Conservation (phyloP, 2,113 vertebrate genomes). For the Columba livia region DNA sequence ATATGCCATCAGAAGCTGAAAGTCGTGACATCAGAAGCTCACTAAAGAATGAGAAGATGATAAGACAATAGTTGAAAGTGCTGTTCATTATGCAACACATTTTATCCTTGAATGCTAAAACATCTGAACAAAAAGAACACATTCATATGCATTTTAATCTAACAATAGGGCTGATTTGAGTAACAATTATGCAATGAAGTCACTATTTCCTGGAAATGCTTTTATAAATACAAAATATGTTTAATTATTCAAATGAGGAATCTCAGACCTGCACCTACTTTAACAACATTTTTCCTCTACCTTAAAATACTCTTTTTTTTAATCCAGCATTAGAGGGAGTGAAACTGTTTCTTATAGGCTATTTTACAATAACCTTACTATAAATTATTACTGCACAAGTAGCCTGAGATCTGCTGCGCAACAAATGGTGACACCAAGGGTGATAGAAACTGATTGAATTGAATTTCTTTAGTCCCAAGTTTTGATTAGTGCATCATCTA, state of each 20-base stretch:
- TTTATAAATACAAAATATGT: not conserved
- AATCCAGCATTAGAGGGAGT: not conserved
- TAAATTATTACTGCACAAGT: not conserved
- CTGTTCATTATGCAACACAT: not conserved
- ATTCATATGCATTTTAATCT: not conserved
- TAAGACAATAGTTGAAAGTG: constrained; percentile 46
- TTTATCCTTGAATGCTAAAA: not conserved
- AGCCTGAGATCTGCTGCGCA: not conserved
- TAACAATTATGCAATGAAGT: not conserved
- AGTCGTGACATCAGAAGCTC: not conserved
- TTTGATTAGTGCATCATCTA: not conserved
- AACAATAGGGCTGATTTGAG: constrained; percentile 6
- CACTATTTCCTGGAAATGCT: not conserved
- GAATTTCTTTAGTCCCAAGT: not conserved
- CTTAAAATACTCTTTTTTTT: not conserved
- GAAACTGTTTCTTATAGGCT: not conserved
- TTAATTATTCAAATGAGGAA: constrained; percentile 11
- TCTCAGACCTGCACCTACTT: not conserved
- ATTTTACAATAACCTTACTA: not conserved
- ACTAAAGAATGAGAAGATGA: not conserved
- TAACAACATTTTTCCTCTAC: not conserved
- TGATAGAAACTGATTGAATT: not conserved
- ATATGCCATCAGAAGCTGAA: not conserved
- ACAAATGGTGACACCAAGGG: not conserved
- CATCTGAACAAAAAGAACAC: constrained; percentile 17